Conservation (phyloP, 2,888 invertebrate genomes). For the Oligia fasciuncula region DNA sequence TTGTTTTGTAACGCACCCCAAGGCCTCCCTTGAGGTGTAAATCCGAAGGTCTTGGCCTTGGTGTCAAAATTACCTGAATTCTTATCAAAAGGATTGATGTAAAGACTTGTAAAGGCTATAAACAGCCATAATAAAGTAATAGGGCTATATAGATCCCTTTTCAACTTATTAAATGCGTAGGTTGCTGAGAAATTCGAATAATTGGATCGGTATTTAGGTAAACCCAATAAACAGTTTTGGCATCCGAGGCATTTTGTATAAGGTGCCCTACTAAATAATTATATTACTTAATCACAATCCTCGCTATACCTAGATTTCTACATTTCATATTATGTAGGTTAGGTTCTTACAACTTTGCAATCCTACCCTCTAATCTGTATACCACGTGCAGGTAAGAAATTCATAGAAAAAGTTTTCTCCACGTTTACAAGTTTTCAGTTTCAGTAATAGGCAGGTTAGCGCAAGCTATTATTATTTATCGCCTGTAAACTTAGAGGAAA, state of each 20-base stretch:
- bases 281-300: constrained; percentile 22
- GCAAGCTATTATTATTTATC: constrained; percentile 37
- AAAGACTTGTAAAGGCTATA: constrained; percentile 48
- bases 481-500: constrained; percentile 36
- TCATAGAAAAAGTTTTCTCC: constrained; percentile 11
- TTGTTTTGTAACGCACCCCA: constrained; percentile 60
- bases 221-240: constrained; percentile 38
- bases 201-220: constrained; percentile 62
- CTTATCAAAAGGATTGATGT: constrained; percentile 58
- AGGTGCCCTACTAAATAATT: constrained; percentile 32
- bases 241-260: constrained; percentile 33
- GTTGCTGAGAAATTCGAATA: constrained; percentile 44
- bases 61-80: constrained; percentile 56
- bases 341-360: not conserved
- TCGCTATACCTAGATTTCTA: not conserved
- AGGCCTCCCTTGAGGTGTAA: constrained; percentile 50
- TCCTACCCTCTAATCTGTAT: constrained; percentile 1
- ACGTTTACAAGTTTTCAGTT: constrained; percentile 33
- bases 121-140: constrained; percentile 28
- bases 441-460: constrained; percentile 10
- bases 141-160: constrained; percentile 19
- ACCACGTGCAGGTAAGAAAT: constrained; percentile 1
- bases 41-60: constrained; percentile 59
- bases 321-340: not conserved
- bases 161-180: constrained; percentile 25